phyloP scores from a whole-genome alignment of 2,888 invertebrate species.

The Perithous albicinctus region DNA sequence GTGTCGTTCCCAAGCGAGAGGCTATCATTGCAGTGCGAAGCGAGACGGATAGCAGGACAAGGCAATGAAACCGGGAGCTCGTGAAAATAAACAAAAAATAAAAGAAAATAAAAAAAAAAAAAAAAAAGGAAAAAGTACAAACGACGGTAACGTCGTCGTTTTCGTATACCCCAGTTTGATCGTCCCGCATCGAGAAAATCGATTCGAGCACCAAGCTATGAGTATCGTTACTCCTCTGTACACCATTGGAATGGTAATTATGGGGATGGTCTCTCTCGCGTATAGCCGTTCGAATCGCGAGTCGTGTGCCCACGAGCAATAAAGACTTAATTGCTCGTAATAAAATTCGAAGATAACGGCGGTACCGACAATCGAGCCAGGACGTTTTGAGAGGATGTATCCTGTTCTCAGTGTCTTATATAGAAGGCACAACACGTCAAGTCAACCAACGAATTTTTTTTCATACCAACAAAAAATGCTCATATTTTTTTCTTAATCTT shows the following conservation, averaged over 20 bases:
- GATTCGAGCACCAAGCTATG: slow-evolving; percentile 24
- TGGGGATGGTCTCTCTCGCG: slow-evolving; percentile 12
- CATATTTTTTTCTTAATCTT: too few relatives aligned
- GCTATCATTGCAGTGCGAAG: slow-evolving; percentile 8
- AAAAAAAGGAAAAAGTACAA: slow-evolving; percentile 13
- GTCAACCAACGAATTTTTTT: too few relatives aligned
- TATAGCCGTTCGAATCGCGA: background rate
- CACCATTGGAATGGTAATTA: slow-evolving; percentile 44
- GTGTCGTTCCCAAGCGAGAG: slow-evolving; percentile 10
- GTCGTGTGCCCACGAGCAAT: slow-evolving; percentile 61
- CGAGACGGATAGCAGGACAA: background rate
- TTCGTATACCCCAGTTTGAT: slow-evolving; percentile 4
- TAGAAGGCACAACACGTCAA: too few relatives aligned
- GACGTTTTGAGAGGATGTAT: too few relatives aligned
- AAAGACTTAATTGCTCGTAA: slow-evolving; percentile 68
- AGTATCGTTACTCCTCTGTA: slow-evolving; percentile 17
- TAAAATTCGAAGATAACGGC: slow-evolving; percentile 64
- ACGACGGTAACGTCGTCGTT: slow-evolving; percentile 22
- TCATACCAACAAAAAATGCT: too few relatives aligned
- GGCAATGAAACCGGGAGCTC: slow-evolving; percentile 4
- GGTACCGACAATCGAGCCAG: background rate
- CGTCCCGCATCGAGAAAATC: slow-evolving; percentile 25
- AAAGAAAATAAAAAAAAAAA: too few relatives aligned
- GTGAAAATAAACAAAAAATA: too few relatives aligned
- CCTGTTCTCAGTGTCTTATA: background rate